Evolutionary conservation across 2,113 vertebrate genomes (phyloP), one percentile per base, ranked within the genome.

Genomic region (Albula glossodonta): DNA sequence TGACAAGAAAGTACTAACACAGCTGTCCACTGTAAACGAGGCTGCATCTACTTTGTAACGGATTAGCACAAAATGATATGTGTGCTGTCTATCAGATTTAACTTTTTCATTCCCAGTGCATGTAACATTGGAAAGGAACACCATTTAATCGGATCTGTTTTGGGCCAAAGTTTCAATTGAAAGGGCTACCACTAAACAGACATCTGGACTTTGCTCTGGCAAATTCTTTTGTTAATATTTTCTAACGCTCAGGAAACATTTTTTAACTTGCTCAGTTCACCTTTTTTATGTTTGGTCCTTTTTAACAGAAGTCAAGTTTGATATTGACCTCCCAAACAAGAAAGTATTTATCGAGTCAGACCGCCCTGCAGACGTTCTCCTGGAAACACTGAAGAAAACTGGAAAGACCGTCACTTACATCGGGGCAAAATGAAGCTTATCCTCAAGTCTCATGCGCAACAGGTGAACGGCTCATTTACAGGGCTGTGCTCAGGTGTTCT

Each of bases 251-350:
- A 19, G 48, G 78, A 51, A 50, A 50, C 49, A 51, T 80, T 80
- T 80, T 49, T 51, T 15, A 49, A 80, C 13, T 7, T 50, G 41
- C 41, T 50, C 51, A 4, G 41, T 48, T 5, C 2, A n/a, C 4
- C 52, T 25, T 4, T 57, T 11, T 25, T n/a, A 5, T 19, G 2
- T 4, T 8, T 11, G 41, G 19, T 0, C 0, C 60, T 82, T 90
- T 86, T 88, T 80, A 85, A 56, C 87, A 99, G 98, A 95, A 86
- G 96, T 98, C 51, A 96, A 96, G 88, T 98, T 97, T 93, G 96
- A 97, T 63, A 97, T 99, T 82, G 97, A 99, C 90, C 94, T 99
- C 81, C 96, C 97, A 0, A 98, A 97, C 90, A 98, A 98, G 90
- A 97, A 97, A 92, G 97, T 99, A 50, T 96, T 89, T 88, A 96